Evolutionary conservation across 2,797 vertebrate genomes (phyloP).

Genomic region (Paedocypris micromegethes): DNA sequence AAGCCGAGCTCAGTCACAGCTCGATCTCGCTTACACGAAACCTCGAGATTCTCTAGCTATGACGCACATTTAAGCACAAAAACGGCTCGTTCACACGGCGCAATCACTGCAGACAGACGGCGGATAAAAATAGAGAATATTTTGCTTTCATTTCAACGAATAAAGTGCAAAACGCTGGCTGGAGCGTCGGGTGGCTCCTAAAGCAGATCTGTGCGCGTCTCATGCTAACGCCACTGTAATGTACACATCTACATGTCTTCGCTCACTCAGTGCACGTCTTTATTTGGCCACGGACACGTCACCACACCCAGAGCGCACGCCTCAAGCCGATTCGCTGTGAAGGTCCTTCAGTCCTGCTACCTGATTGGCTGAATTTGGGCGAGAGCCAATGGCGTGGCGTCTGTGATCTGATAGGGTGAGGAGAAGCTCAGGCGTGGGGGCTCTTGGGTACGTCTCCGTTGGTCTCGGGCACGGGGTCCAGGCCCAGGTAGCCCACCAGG

Average conservation of each 20-base stretch:
- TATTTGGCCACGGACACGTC: conserved; percentile 4
- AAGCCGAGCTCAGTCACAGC: not conserved
- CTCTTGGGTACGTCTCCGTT: conserved; percentile 71
- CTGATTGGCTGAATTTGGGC: not conserved
- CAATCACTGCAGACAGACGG: too few relatives aligned
- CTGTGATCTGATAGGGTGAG: too few relatives aligned
- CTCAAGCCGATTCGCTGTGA: too few relatives aligned
- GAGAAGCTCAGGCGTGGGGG: not conserved
- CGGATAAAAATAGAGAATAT: conserved; percentile 27
- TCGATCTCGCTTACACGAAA: too few relatives aligned
- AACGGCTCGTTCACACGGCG: not conserved
- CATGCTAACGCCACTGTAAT: too few relatives aligned
- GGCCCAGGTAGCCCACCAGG: conserved; percentile 86
- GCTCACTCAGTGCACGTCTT: conserved; percentile 16
- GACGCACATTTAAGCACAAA: conserved; percentile 30
- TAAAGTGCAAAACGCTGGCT: conserved; percentile 61
- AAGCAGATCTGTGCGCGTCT: not conserved
- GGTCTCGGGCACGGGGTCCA: conserved; percentile 65
- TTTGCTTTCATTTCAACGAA: conserved; percentile 41
- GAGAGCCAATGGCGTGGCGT: conserved; percentile 20
- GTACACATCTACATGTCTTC: too few relatives aligned
- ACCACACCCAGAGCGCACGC: not conserved
- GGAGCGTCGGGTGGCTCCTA: conserved; percentile 1
- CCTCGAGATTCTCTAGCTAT: too few relatives aligned
- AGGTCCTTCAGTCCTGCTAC: conserved; percentile 7